phyloP scores from a whole-genome alignment of 2,888 invertebrate genomes.

The Protodeltote pygarga region DNA sequence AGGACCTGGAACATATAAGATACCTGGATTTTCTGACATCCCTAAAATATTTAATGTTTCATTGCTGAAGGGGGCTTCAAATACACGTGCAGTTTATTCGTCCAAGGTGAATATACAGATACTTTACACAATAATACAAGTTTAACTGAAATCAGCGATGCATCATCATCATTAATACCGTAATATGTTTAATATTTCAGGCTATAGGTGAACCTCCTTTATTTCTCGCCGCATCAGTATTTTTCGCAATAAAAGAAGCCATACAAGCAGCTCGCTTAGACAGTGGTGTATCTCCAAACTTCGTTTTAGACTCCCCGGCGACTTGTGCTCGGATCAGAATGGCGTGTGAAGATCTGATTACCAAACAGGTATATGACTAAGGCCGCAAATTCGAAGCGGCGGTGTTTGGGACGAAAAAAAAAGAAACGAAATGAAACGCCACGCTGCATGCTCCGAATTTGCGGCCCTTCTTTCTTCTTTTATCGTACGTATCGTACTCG shows the following conservation, averaged over 20 bases:
- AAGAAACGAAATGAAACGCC: too few species aligned
- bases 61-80: slow-evolving; percentile 92
- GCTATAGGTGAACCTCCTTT: slow-evolving; percentile 98
- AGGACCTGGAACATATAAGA: slow-evolving; percentile 95
- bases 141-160: background rate
- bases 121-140: background rate
- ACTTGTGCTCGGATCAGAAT: slow-evolving; percentile 95
- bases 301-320: slow-evolving; percentile 93
- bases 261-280: slow-evolving; percentile 92
- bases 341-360: slow-evolving; percentile 95
- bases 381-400: too few species aligned
- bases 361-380: slow-evolving; percentile 89
- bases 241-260: slow-evolving; percentile 96
- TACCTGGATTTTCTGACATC: slow-evolving; percentile 94
- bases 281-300: slow-evolving; percentile 86
- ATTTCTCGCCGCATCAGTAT: slow-evolving; percentile 93
- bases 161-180: background rate
- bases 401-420: too few species aligned
- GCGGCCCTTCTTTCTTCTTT: too few species aligned
- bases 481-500: too few species aligned
- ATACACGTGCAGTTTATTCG: slow-evolving; percentile 94
- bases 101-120: slow-evolving; percentile 89
- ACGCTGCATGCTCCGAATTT: too few species aligned
- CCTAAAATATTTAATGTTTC: slow-evolving; percentile 94
- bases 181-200: slow-evolving; percentile 76